Conservation (phyloP, 2,888 invertebrate genomes). For the Mystacides longicornis region DNA sequence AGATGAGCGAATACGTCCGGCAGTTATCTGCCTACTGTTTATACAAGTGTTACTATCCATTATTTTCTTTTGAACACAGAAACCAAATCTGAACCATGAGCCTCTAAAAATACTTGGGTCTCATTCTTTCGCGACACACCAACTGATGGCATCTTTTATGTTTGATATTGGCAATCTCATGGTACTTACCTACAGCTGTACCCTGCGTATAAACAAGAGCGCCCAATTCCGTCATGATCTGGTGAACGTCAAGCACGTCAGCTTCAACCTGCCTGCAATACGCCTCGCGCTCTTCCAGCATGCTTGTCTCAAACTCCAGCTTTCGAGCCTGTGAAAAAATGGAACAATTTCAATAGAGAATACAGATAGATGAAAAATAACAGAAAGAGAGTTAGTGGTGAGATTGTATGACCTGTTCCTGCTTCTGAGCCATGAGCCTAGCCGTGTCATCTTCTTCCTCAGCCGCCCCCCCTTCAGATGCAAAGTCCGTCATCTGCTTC, state of each 20-base stretch:
- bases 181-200: constrained; percentile 60
- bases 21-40: too few species aligned
- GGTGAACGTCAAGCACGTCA: constrained; percentile 74
- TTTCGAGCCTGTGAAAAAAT: constrained; percentile 42
- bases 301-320: constrained; percentile 70
- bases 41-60: too few species aligned
- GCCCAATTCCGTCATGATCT: constrained; percentile 72
- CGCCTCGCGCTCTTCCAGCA: constrained; percentile 72
- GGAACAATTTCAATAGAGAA: too few species aligned
- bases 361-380: too few species aligned
- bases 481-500: constrained; percentile 34
- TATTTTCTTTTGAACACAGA: too few species aligned
- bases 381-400: too few species aligned
- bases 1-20: too few species aligned
- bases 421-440: constrained; percentile 41
- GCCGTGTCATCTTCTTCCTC: constrained; percentile 45
- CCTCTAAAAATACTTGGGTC: too few species aligned
- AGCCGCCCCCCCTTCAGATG: constrained; percentile 37
- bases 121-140: too few species aligned
- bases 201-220: constrained; percentile 65
- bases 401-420: constrained; percentile 39
- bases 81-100: too few species aligned
- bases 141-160: too few species aligned
- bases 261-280: constrained; percentile 74
- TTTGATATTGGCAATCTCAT: too few species aligned